Conservation (phyloP, 2,797 vertebrate species). For the Todus mexicanus region DNA sequence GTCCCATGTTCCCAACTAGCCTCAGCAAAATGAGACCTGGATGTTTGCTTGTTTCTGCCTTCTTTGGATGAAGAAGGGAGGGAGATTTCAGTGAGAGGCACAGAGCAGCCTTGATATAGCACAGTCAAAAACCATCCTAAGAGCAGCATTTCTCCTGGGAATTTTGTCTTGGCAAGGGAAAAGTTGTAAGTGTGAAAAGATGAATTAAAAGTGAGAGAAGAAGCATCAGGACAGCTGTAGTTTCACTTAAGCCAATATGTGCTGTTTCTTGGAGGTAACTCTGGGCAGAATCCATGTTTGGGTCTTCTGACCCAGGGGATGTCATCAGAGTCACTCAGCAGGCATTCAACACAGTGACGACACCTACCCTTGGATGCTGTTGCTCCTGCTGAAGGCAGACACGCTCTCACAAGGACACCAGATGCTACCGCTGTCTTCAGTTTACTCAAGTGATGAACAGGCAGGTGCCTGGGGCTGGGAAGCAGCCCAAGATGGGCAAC, state of each 20-base stretch:
- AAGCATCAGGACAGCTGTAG: conserved; percentile 21
- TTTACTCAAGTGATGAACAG: background rate
- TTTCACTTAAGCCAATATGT: background rate
- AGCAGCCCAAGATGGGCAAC: background rate
- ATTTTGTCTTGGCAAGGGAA: background rate
- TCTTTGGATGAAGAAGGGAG: background rate
- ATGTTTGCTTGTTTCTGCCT: background rate
- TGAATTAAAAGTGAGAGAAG: conserved; percentile 36
- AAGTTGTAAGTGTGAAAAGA: conserved; percentile 35
- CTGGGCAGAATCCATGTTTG: background rate
- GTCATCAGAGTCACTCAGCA: background rate
- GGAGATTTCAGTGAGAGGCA: background rate
- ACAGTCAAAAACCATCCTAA: background rate
- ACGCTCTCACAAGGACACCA: conserved; percentile 31
- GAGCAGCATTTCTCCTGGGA: background rate
- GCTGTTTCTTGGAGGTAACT: background rate
- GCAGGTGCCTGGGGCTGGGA: background rate
- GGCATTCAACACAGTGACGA: background rate
- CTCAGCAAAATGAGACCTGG: background rate
- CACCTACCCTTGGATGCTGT: background rate
- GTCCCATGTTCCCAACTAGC: background rate
- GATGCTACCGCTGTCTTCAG: conserved; percentile 34
- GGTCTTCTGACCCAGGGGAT: conserved; percentile 18
- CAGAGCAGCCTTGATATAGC: background rate
- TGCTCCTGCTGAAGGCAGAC: conserved; percentile 43